Percentiles rank a stretch among this genome's conserved stretches.
phyloP scores from a whole-genome alignment of 1,140 invertebrate species.

The Leptoteleia sp. region DNA sequence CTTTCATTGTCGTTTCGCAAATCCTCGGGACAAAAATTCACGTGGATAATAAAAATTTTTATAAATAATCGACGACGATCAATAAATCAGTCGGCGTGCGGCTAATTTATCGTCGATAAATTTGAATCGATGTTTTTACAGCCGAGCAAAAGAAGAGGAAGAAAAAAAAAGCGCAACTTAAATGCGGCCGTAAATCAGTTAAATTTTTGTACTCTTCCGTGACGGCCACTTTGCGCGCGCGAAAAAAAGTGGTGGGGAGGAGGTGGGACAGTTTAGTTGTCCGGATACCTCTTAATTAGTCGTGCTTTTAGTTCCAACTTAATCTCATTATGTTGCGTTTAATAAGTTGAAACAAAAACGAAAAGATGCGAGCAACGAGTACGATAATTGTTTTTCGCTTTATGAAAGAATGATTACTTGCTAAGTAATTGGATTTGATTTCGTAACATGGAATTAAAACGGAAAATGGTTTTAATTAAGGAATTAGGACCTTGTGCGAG shows the following conservation, averaged over 20 bases:
- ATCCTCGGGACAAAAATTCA: background rate
- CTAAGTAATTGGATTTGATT: constrained; percentile 22
- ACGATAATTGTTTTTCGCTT: constrained; percentile 20
- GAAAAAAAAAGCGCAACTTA: background rate
- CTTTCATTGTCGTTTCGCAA: constrained; percentile 6
- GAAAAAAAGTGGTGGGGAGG: background rate
- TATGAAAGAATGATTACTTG: constrained; percentile 11
- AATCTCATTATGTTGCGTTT: constrained; percentile 4
- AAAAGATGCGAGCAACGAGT: constrained; percentile 16
- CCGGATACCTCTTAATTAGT: constrained; percentile 7
- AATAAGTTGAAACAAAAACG: constrained; percentile 10
- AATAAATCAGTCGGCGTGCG: background rate
- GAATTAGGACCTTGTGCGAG: background rate
- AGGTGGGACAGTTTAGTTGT: background rate
- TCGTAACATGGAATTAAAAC: too few species aligned
- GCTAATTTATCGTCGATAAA: background rate
- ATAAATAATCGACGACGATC: background rate
- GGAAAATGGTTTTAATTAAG: constrained; percentile 18
- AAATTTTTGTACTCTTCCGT: too few species aligned
- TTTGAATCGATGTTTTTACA: background rate
- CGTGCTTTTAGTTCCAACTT: constrained; percentile 12
- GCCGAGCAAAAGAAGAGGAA: background rate
- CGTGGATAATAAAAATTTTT: background rate
- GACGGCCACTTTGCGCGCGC: too few species aligned
- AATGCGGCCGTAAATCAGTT: background rate